phyloP scores from a whole-genome alignment of 1,140 invertebrate genomes.

The Bombus superbus region DNA sequence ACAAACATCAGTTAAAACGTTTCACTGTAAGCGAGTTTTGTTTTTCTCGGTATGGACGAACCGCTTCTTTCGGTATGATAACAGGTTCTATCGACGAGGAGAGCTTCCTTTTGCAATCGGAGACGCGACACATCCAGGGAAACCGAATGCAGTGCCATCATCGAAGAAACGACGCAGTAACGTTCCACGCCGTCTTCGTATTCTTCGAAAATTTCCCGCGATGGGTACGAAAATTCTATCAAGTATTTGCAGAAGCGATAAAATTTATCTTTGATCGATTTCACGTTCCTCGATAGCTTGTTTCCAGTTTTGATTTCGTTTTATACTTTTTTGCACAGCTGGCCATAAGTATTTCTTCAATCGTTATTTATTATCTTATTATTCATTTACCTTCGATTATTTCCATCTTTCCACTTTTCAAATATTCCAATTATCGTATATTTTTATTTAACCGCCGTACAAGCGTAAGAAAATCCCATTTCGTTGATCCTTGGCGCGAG shows the following conservation, averaged over 20 bases:
- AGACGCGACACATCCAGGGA: not conserved
- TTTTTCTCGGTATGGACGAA: constrained; percentile 32
- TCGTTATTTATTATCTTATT: too few species aligned
- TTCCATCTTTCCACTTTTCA: too few species aligned
- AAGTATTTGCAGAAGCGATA: not conserved
- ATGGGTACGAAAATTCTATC: not conserved
- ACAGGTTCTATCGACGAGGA: constrained; percentile 28
- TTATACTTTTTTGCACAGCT: too few species aligned
- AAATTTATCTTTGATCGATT: not conserved
- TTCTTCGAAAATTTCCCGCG: not conserved
- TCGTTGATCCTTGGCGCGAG: too few species aligned
- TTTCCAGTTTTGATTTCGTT: too few species aligned
- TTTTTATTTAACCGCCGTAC: too few species aligned
- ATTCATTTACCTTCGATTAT: too few species aligned
- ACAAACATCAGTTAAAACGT: constrained; percentile 48
- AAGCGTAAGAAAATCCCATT: too few species aligned
- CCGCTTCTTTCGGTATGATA: constrained; percentile 38
- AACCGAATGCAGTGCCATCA: not conserved
- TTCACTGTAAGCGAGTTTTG: constrained; percentile 24
- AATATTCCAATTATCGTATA: too few species aligned
- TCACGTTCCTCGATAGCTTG: not conserved
- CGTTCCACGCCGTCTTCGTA: not conserved
- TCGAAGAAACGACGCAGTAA: not conserved
- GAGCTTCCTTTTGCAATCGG: constrained; percentile 8
- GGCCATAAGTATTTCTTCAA: too few species aligned